These are phyloP conservation scores for Leptopilina boulardi DNA, from an alignment of 1,140 invertebrate genomes.

Conservation along the genomic window DNA sequence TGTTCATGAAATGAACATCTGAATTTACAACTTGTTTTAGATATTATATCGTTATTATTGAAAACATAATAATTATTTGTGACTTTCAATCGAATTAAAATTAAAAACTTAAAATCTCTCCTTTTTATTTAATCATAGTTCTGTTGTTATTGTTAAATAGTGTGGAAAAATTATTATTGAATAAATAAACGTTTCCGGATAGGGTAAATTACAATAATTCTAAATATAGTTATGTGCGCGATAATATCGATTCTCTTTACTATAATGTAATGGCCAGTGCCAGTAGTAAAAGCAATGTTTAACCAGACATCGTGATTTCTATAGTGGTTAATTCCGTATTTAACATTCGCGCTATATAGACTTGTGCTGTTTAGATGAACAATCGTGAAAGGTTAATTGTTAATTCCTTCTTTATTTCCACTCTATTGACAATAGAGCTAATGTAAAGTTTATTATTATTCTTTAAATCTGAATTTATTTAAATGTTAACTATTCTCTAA, in stretches of 20 bases:
- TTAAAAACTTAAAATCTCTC: too few species aligned
- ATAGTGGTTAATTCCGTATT: background rate
- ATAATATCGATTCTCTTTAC: background rate
- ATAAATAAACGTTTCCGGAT: background rate
- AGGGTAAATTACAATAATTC: background rate
- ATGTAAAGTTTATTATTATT: background rate
- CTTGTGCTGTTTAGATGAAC: background rate
- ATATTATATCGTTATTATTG: too few species aligned
- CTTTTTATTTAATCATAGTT: background rate
- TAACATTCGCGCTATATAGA: background rate
- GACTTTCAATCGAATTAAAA: too few species aligned
- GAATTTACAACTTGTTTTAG: too few species aligned
- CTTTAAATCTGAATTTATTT: too few species aligned
- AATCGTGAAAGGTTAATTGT: constrained; percentile 30
- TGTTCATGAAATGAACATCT: too few species aligned
- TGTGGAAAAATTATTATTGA: background rate
- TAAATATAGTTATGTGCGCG: too few species aligned
- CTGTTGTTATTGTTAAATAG: background rate
- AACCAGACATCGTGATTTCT: background rate
- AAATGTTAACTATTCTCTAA: too few species aligned
- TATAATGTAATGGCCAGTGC: too few species aligned
- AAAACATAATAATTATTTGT: too few species aligned
- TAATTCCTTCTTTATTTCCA: constrained; percentile 10
- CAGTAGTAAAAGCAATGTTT: background rate
- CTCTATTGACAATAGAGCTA: constrained; percentile 1